These are phyloP conservation scores for Podargus strigoides DNA, from an alignment of 2,797 vertebrate species.

Conservation along the genomic window DNA sequence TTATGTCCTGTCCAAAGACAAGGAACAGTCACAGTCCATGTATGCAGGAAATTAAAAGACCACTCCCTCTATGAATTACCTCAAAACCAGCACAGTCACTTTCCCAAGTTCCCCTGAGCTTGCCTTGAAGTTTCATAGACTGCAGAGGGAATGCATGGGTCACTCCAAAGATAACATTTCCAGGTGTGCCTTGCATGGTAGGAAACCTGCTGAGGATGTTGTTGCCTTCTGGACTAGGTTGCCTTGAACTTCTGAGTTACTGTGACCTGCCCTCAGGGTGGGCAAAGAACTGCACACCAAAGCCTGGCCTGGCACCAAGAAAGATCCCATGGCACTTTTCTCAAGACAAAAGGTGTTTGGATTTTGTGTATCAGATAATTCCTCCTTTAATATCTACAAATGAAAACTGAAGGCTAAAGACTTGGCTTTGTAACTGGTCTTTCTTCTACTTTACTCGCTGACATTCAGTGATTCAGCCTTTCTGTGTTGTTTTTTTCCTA, in stretches of 20 bases:
- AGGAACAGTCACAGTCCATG: not conserved
- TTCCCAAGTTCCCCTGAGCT: not conserved
- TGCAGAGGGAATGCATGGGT: too few relatives aligned
- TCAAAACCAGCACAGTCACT: not conserved
- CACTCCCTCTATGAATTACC: not conserved
- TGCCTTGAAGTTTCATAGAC: not conserved
- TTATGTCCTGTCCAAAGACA: not conserved
- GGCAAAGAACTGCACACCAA: not conserved
- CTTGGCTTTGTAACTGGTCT: not conserved
- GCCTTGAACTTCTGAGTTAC: not conserved
- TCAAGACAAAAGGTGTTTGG: not conserved
- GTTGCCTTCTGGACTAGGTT: not conserved
- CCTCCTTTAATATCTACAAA: not conserved
- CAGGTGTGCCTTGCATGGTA: not conserved
- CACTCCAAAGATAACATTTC: not conserved
- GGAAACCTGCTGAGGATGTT: not conserved
- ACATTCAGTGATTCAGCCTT: not conserved
- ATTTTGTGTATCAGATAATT: not conserved
- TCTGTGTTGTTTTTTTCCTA: not conserved
- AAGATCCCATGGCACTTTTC: not conserved
- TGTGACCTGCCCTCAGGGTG: not conserved
- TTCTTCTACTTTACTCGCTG: not conserved
- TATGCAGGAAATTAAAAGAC: not conserved
- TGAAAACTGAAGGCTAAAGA: not conserved
- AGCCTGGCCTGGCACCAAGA: not conserved